Evolutionary conservation across 2,888 invertebrate genomes (phyloP), one percentile per base, ranked within the genome.

Genomic region (Caenorhabditis becei): DNA sequence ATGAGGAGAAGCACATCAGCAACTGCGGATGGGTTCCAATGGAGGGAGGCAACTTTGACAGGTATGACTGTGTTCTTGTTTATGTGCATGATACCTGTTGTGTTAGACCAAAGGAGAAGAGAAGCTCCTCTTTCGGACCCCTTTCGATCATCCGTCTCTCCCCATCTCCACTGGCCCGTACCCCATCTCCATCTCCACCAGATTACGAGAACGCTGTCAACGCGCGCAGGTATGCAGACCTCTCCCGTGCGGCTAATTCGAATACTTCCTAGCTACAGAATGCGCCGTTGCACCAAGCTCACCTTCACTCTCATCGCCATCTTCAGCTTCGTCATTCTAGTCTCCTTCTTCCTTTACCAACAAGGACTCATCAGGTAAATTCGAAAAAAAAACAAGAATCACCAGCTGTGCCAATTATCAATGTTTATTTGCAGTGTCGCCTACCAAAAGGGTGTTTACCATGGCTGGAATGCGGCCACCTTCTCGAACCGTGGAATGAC

Each of bases 121-220:
- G 87, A 72, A 83, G 85, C 35, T 86, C 86, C 2, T 87, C 87
- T 8, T 87, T 87, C 66, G 87, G 87, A 16, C 87, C 87, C 10
- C 83, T 87, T 11, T 87, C 87, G 16, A 86, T 87, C 63, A 86
- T 87, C 56, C 83, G 87, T 61, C 80, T 87, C n/a, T 86, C 87
- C 7, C 87, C 87, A 51, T 87, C 87, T 18, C 87, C 87, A 28
- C 56, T 87, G 44, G 86, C 84, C 23, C 69, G 86, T 62, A 86
- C 86, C 58, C 86, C 86, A 49, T 86, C 86, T 41, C 86, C 86
- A 49, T 83, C 84, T 28, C 84, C 86, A 61, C 86, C 84, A 26
- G 86, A 86, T 32, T 84, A 84, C 49, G 86, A 86, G 10, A 86
- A 84, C 65, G 80, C 78, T 56, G 79, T 83, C 23, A 83, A 83